A percentile compares a stretch with the other conserved stretches of the same genome.
Evolutionary conservation across 2,797 vertebrate species (phyloP).

Genomic region (Peromyscus aztecus): DNA sequence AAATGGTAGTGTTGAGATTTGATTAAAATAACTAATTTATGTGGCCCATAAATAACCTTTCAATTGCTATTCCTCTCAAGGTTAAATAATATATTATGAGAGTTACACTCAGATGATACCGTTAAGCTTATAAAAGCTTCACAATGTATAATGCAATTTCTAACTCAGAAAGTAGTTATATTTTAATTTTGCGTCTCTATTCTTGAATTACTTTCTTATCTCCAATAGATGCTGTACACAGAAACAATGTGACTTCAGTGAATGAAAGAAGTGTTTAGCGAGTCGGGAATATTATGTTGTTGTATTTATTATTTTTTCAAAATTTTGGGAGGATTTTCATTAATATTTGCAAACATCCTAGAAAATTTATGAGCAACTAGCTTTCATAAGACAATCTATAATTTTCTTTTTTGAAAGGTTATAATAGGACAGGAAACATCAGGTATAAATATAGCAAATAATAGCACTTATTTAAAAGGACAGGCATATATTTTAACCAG

Average conservation of each 20-base stretch:
- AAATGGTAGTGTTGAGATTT: not conserved
- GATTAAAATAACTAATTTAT: not conserved
- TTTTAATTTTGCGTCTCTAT: not conserved
- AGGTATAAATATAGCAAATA: slow-evolving; percentile 39
- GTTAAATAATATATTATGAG: not conserved
- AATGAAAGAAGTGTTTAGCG: slow-evolving; percentile 66
- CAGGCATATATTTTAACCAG: not conserved
- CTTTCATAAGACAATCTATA: slow-evolving; percentile 11
- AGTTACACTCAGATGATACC: not conserved
- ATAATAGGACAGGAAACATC: slow-evolving; percentile 28
- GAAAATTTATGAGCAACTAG: not conserved
- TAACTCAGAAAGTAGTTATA: not conserved
- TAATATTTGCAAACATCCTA: slow-evolving; percentile 33
- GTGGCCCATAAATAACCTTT: slow-evolving; percentile 2
- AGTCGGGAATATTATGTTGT: not conserved
- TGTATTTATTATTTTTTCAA: not conserved
- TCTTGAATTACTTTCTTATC: slow-evolving; percentile 1
- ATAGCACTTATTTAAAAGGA: not conserved
- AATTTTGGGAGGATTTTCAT: not conserved
- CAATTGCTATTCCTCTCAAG: not conserved
- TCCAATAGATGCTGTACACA: not conserved
- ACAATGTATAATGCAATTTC: not conserved
- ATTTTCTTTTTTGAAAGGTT: slow-evolving; percentile 41
- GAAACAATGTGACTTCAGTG: not conserved
- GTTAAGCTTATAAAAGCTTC: not conserved